A percentile compares a stretch with the other conserved stretches of the same genome.
These are phyloP conservation scores for Brienomyrus brachyistius DNA, from an alignment of 2,113 vertebrate genomes.

Conservation along the genomic window DNA sequence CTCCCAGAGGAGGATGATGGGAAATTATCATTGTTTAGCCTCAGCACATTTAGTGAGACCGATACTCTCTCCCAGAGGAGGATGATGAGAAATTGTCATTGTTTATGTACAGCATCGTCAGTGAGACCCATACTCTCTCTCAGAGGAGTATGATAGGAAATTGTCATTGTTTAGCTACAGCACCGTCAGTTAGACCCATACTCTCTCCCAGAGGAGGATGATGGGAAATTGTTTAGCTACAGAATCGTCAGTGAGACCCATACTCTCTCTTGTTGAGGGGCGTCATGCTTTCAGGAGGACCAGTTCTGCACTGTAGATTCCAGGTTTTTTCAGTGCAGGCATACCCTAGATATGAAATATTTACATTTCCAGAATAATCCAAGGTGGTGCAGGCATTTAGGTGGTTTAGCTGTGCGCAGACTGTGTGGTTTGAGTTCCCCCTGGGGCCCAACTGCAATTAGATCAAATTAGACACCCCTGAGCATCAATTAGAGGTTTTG, in stretches of 20 bases:
- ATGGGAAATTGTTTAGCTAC: not conserved
- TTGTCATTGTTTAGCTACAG: not conserved
- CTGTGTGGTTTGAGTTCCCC: not conserved
- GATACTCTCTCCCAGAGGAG: not conserved
- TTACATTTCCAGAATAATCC: not conserved
- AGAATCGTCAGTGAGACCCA: not conserved
- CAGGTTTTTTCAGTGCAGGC: not conserved
- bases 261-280: not conserved
- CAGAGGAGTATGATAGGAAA: not conserved
- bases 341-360: not conserved
- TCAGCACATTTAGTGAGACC: not conserved
- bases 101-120: too few species aligned
- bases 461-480: not conserved
- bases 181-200: too few species aligned
- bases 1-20: not conserved
- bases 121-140: too few species aligned
- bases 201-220: not conserved
- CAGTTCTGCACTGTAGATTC: not conserved
- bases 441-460: not conserved
- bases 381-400: not conserved
- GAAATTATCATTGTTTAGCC: not conserved
- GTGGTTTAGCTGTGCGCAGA: not conserved
- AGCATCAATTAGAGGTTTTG: not conserved
- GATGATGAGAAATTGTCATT: too few species aligned
- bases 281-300: not conserved